These are phyloP conservation scores for Fulmarus glacialis DNA, from an alignment of 2,113 vertebrate species.

Conservation along the genomic window DNA sequence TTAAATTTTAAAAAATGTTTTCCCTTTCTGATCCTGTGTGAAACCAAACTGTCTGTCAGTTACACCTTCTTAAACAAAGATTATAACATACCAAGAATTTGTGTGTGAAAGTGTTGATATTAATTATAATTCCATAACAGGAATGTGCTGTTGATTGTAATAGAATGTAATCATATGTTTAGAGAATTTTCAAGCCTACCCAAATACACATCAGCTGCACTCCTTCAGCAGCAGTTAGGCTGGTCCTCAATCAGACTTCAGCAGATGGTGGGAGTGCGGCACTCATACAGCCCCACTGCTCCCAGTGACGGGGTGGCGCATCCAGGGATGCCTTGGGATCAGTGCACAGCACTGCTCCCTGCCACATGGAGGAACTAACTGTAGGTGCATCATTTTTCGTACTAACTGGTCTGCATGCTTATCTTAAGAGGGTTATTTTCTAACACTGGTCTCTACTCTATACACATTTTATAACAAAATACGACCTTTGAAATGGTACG, in stretches of 20 bases:
- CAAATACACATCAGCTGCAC: background rate
- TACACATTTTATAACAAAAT: background rate
- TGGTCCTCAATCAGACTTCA: background rate
- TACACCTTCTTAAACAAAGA: slow-evolving; percentile 7
- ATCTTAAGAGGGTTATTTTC: background rate
- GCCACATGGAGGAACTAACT: background rate
- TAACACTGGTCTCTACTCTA: background rate
- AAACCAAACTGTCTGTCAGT: background rate
- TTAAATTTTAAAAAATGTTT: background rate
- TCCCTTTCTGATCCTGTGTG: background rate
- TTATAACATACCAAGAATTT: background rate
- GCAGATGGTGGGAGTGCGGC: background rate
- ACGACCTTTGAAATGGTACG: background rate
- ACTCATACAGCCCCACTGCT: rapidly evolving
- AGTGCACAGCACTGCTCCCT: background rate
- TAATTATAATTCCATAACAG: background rate
- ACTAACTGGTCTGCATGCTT: rapidly evolving
- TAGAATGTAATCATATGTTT: background rate
- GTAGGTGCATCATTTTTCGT: rapidly evolving
- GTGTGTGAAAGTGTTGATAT: background rate
- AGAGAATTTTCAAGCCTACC: background rate
- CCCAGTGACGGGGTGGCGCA: background rate
- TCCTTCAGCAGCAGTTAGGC: background rate
- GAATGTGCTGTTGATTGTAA: background rate
- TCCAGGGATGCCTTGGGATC: background rate